Conservation (phyloP, 2,113 vertebrate genomes). For the Semicossyphus pulcher region DNA sequence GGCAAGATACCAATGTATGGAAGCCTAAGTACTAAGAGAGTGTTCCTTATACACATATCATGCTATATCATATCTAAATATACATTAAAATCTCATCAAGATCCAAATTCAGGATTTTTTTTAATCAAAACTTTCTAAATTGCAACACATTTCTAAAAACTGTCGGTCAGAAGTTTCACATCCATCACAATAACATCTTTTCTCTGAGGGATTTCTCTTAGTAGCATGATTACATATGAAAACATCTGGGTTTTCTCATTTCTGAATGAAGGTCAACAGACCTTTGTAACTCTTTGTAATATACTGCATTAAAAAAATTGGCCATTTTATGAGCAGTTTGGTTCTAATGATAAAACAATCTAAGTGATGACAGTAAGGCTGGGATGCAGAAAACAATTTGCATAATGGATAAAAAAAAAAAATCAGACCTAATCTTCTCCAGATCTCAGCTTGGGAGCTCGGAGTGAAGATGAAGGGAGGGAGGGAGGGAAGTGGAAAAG, state of each 20-base stretch:
- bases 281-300: constrained; percentile 14
- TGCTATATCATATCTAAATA: neutral
- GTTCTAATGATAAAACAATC: constrained; percentile 42
- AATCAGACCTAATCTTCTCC: constrained; percentile 71
- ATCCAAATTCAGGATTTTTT: neutral
- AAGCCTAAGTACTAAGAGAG: too few species aligned
- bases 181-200: neutral
- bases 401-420: constrained; percentile 79
- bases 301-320: constrained; percentile 20
- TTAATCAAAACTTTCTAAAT: too few species aligned
- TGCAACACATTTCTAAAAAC: neutral
- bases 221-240: neutral
- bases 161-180: neutral
- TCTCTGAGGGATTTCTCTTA: neutral
- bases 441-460: constrained; percentile 44
- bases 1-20: neutral
- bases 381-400: constrained; percentile 69
- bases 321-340: constrained; percentile 39
- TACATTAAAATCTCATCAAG: neutral
- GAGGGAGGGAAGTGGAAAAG: constrained; percentile 13
- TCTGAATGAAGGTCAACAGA: constrained; percentile 13
- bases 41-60: neutral
- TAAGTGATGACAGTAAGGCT: constrained; percentile 23
- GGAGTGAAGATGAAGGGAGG: constrained; percentile 23
- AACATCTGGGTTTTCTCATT: constrained; percentile 17